Evolutionary conservation across 2,113 vertebrate genomes (phyloP).

Genomic region (Tringa solitaria): DNA sequence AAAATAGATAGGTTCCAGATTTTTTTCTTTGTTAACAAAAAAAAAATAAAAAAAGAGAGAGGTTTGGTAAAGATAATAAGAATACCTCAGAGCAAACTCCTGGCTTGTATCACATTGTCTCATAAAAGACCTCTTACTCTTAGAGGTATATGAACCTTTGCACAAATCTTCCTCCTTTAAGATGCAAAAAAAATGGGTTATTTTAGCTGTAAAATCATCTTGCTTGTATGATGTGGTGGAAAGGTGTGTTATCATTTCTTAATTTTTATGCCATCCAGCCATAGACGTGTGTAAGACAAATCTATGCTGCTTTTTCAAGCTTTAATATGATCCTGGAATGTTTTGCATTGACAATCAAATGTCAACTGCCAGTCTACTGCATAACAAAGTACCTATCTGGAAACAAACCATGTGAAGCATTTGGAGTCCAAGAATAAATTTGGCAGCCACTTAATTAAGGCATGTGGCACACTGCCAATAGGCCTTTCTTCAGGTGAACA

Average conservation of each 20-base stretch:
- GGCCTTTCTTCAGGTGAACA: constrained; percentile 20
- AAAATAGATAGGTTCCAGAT: neutral
- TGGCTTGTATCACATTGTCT: neutral
- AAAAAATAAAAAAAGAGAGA: neutral
- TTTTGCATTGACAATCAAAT: neutral
- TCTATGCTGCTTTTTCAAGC: neutral
- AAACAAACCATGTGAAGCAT: neutral
- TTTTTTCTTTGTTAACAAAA: neutral
- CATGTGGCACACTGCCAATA: neutral
- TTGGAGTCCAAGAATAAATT: neutral
- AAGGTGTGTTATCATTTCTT: neutral
- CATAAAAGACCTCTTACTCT: neutral
- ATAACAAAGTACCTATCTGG: neutral
- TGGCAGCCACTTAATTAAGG: constrained; percentile 19
- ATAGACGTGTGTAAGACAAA: neutral
- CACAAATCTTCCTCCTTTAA: neutral
- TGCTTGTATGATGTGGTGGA: neutral
- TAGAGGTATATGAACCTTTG: neutral
- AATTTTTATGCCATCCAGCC: neutral
- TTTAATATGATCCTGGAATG: neutral
- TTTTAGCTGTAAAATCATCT: neutral
- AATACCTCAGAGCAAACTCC: neutral
- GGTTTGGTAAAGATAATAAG: neutral
- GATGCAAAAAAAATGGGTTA: neutral
- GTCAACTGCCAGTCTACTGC: neutral